Evolutionary conservation across 1,140 invertebrate genomes (phyloP).

Genomic region (Ostrea denselamellosa): DNA sequence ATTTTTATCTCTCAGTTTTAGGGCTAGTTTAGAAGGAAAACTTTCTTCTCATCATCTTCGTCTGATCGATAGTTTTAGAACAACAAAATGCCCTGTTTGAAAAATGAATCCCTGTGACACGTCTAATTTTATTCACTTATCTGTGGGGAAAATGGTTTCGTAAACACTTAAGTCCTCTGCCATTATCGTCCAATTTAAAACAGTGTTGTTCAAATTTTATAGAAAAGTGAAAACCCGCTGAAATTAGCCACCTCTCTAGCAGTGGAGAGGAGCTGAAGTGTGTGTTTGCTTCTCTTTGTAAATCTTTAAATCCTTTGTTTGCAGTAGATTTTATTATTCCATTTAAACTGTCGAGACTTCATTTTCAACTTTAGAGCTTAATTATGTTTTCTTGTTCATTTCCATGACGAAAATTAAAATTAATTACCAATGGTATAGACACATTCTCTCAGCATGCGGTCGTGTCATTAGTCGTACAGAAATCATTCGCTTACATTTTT

Average conservation of each 20-base stretch:
- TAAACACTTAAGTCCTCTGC: too few relatives aligned
- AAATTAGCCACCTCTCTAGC: background rate
- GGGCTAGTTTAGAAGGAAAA: too few relatives aligned
- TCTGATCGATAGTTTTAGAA: too few relatives aligned
- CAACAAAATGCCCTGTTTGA: too few relatives aligned
- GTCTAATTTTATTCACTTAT: too few relatives aligned
- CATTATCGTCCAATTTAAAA: background rate
- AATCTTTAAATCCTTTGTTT: background rate
- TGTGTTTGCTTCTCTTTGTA: background rate
- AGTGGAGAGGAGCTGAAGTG: background rate
- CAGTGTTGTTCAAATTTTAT: background rate
- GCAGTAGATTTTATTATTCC: background rate
- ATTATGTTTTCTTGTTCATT: background rate
- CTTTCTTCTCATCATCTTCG: too few relatives aligned
- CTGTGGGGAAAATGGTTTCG: too few relatives aligned
- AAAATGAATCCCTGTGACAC: too few relatives aligned
- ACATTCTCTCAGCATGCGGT: too few relatives aligned
- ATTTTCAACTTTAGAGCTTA: background rate
- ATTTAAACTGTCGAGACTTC: background rate
- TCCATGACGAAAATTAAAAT: background rate
- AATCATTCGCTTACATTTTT: too few relatives aligned
- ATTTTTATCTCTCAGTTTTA: too few relatives aligned
- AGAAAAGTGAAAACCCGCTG: background rate
- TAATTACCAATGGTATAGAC: background rate
- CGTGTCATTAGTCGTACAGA: too few relatives aligned